Evolutionary conservation across 2,113 vertebrate genomes (phyloP), one percentile per base, ranked within the genome.

Genomic region (Platycercus adscitus): DNA sequence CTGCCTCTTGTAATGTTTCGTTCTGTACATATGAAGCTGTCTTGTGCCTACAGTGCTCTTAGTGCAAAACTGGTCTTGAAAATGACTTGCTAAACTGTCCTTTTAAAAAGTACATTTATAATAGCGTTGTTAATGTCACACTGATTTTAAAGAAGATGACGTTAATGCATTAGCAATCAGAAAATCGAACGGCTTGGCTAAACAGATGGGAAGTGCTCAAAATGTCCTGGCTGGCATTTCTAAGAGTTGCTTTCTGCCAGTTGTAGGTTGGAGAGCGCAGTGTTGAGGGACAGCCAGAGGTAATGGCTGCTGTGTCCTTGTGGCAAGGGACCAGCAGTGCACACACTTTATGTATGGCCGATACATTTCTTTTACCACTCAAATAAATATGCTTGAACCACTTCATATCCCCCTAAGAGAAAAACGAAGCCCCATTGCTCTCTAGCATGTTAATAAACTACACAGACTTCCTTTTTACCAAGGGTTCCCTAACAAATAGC

Each of bases 241-340:
- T 50, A 43, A 47, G 63, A 91, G 79, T 43, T 6, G 26, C 26
- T 70, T 83, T 75, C 46, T 77, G 63, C 19, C 4, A 6, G 35
- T 6, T 0, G 0, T 17, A 70, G 63, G 29, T 43, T 86, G 70
- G 33, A 78, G 58, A 76, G 5, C n/a, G 28, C 39, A 37, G 35
- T 13, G 13, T 10, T 0, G 0, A 55, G 41, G 46, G 31, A 58
- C 44, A 90, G 49, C 11, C 63, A 66, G 53, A 61, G 33, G 71
- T 72, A 58, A 46, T 1, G 3, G 31, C 16, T 44, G 33, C 65
- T 0, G 0, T 26, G 52, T 60, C 44, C 13, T 9, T 1, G 1
- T 31, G 12, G 23, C 78, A 55, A 21, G 29, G 33, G 39, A 70
- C 15, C 33, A 91, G 53, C 29, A 50, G 43, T 13, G 12, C 26